phyloP scores from a whole-genome alignment of 2,113 vertebrate genomes.

The Hemiscyllium ocellatum region DNA sequence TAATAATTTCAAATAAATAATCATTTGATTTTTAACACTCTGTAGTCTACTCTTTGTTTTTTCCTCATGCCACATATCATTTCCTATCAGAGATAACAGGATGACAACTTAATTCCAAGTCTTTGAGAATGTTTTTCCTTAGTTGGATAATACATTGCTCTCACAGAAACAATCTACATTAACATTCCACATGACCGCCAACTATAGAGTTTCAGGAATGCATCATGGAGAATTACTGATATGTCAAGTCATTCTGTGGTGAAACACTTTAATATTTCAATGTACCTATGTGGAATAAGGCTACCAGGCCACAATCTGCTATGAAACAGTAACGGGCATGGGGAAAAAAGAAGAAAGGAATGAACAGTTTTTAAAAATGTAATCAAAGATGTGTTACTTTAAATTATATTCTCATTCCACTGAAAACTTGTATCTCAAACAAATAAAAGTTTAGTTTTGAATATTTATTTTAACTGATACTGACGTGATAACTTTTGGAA shows the following conservation, averaged over 20 bases:
- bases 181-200: not conserved
- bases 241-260: not conserved
- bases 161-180: not conserved
- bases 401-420: not conserved
- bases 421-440: not conserved
- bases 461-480: constrained; percentile 41
- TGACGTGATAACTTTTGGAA: constrained; percentile 84
- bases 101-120: not conserved
- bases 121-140: not conserved
- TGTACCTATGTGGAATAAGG: not conserved
- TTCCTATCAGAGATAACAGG: not conserved
- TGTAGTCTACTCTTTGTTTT: not conserved
- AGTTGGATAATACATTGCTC: not conserved
- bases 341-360: not conserved
- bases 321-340: not conserved
- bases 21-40: no score
- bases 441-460: not conserved
- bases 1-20: not conserved
- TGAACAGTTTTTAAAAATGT: not conserved
- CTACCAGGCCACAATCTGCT: not conserved
- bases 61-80: not conserved
- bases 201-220: not conserved
- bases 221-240: not conserved
- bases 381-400: not conserved
- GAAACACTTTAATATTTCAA: not conserved